A percentile compares a stretch with the other conserved stretches of the same genome.
Conservation (phyloP, 2,113 vertebrate species). For the Microtus oregoni region DNA sequence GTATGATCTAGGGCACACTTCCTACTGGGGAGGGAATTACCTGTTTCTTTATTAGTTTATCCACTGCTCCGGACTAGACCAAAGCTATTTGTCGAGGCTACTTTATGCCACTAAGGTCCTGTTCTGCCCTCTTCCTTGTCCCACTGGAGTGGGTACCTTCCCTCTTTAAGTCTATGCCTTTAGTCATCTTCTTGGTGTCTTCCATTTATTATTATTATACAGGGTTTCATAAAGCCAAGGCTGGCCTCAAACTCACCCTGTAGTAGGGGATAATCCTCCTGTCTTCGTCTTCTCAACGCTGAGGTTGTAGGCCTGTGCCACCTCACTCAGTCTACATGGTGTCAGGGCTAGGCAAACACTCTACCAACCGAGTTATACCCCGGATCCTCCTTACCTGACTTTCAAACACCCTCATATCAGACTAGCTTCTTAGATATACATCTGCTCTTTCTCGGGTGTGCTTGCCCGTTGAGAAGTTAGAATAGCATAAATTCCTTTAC, state of each 20-base stretch:
- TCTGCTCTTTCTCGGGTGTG: neutral
- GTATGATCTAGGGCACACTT: neutral
- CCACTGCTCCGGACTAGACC: neutral
- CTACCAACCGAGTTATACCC: neutral
- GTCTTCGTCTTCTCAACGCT: neutral
- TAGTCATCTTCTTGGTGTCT: neutral
- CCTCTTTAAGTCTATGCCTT: neutral
- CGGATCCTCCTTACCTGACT: neutral
- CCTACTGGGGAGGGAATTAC: neutral
- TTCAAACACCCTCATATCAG: neutral
- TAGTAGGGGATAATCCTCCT: neutral
- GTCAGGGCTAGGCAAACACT: neutral
- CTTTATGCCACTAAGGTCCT: neutral
- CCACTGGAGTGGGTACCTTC: neutral
- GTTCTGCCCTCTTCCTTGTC: neutral
- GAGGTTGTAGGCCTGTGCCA: too few species aligned
- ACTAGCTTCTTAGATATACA: neutral
- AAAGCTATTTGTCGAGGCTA: neutral
- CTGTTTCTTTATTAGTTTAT: conserved; percentile 4
- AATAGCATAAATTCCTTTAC: neutral
- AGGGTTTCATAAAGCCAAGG: neutral
- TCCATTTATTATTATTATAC: too few species aligned
- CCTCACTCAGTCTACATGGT: too few species aligned
- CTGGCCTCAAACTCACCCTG: neutral
- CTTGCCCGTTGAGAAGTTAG: neutral